phyloP scores from a whole-genome alignment of 2,113 vertebrate genomes.

The Chinchilla lanigera region DNA sequence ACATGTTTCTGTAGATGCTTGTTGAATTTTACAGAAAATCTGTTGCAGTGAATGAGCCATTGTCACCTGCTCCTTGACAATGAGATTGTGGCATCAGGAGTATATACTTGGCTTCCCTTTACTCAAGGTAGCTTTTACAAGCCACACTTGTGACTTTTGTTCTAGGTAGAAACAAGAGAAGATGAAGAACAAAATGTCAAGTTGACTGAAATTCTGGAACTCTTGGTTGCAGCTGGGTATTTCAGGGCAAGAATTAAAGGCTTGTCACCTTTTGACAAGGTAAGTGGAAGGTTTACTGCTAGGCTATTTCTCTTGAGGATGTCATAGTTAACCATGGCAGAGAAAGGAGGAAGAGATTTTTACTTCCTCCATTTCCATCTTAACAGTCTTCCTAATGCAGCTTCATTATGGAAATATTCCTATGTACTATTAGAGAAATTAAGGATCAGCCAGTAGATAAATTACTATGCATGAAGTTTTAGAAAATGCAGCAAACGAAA shows the following conservation, averaged over 20 bases:
- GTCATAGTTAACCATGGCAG: background rate
- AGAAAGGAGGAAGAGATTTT: background rate
- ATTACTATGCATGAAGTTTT: background rate
- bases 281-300: conserved; percentile 70
- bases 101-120: background rate
- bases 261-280: conserved; percentile 98
- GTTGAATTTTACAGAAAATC: background rate
- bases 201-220: conserved; percentile 95
- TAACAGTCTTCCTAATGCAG: background rate
- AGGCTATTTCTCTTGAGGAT: background rate
- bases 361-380: background rate
- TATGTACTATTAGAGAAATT: conserved; percentile 27
- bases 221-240: conserved; percentile 97
- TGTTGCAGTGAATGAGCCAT: background rate
- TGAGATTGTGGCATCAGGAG: background rate
- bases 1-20: background rate
- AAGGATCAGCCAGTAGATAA: background rate
- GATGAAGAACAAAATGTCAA: conserved; percentile 98
- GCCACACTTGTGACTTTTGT: conserved; percentile 39
- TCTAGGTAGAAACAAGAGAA: conserved; percentile 96
- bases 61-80: background rate
- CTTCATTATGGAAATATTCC: background rate
- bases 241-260: conserved; percentile 98
- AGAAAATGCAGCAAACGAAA: conserved; percentile 4
- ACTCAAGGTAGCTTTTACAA: conserved; percentile 4